These are phyloP conservation scores for Stylophora pistillata DNA, from an alignment of 64 coral and sea anemone genomes.

Conservation along the genomic window DNA sequence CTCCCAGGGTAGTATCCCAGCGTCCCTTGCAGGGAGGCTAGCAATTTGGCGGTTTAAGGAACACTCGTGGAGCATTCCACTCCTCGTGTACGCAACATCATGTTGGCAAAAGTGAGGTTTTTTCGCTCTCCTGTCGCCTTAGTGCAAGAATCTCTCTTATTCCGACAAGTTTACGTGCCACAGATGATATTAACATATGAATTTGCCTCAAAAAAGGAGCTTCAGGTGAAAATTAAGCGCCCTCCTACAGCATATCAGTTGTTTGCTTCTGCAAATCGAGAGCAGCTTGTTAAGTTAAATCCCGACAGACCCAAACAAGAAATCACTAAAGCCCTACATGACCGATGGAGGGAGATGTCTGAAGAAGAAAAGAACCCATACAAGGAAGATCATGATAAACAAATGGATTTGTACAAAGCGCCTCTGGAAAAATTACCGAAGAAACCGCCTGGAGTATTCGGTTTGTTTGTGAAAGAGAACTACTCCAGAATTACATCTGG, in stretches of 20 bases:
- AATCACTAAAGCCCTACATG: background rate
- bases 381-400: background rate
- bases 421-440: conserved; percentile 3
- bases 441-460: conserved; percentile 15
- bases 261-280: background rate
- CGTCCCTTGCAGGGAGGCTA: too few species aligned
- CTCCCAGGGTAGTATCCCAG: too few species aligned
- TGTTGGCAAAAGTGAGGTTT: background rate
- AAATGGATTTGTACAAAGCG: conserved; percentile 21
- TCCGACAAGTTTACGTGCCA: background rate
- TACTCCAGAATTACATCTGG: background rate
- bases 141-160: background rate
- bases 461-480: conserved; percentile 33
- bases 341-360: background rate
- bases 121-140: background rate
- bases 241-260: background rate
- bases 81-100: background rate
- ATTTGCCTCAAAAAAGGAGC: background rate
- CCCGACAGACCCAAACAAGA: background rate
- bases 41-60: background rate
- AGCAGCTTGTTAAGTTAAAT: background rate
- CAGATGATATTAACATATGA: background rate
- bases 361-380: conserved; percentile 28
- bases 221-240: background rate
- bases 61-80: background rate